Evolutionary conservation across 2,113 vertebrate genomes (phyloP), one percentile per base, ranked within the genome.

Genomic region (Falco punctatus): DNA sequence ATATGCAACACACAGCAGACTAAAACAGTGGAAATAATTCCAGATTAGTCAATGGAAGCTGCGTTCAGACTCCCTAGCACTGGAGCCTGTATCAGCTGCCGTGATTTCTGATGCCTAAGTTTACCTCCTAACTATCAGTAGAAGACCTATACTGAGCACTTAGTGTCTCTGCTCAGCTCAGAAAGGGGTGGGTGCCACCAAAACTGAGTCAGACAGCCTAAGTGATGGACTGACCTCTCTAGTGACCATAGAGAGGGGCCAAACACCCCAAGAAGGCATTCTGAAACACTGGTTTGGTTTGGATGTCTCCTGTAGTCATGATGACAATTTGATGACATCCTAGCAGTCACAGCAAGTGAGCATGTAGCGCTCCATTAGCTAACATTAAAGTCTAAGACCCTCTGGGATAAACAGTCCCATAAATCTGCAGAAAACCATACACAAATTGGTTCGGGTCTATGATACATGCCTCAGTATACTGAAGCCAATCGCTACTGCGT

Each of bases 401-500:
- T 54, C 23, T 65, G 35, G 16, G 40, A 30, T 46, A 51, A 51
- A 26, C 24, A 33, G 51, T 54, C 10, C 40, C 77, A 67, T 9
- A 51, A 79, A 90, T 15, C 18, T 3, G 14, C 22, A 57, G 73
- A 58, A 82, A 82, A 79, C 8, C 27, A n/a, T 5, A 4, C 24
- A 35, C 7, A 52, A 58, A 67, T 40, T 33, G 91, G 21, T 26
- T 54, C 2, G 10, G 44, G 15, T 44, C 65, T 35, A 6, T 1
- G 3, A 48, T 2, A 17, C 23, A 2, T 32, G 20, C n/a, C 71
- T 55, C 24, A 3, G 28, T 21, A 15, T 26, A 11, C n/a, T 23
- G 59, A 79, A 74, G 18, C 11, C 5, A 54, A 23, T 15, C 0
- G 0, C 17, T 20, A 11, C 27, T 19, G 46, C 2, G 1, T 33